Base-by-base conservation (phyloP, 2,888 invertebrate species). In the Hypselothyrea guttata region DNA sequence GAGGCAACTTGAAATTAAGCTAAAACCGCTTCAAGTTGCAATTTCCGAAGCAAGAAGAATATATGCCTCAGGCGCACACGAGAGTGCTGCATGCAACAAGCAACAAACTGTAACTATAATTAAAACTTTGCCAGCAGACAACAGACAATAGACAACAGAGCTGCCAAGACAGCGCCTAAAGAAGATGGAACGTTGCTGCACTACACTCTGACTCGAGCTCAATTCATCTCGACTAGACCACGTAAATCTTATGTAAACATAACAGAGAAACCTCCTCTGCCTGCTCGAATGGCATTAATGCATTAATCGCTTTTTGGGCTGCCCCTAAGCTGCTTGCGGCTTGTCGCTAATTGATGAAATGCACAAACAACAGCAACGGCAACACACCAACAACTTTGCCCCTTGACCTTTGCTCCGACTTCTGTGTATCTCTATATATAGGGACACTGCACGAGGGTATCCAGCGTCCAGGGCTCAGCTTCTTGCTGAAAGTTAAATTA, bases 11-110 rank as follows among this genome's bases (percentile, higher is more conserved):
- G 52, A 84, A 78, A 84, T 77, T 84, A 84, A 84, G 78, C 82
- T 60, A 71, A 77, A 81, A 78, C 82, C 75, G 75, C 78, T 77
- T 82, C 75, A 69, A 78, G 75, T 82, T 78, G 82, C 84, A 78
- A 84, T 78, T 78, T 78, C 84, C 77, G 84, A 81, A 52, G 72
- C 59, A 70, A 51, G 61, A 84, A 44, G 63, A 52, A 68, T 77
- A 61, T 66, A 4, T 22, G 60, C 53, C 81, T 69, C 38, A 56
- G 70, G 81, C 62, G 65, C 57, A 53, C 59, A 59, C 61, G 51
- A 34, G 37, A n/a, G n/a, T n/a, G n/a, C n/a, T n/a, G n/a, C n/a
- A n/a, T 33, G 41, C 53, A 54, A 30, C 12, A 31, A 22, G 28
- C 57, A 58, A 37, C 52, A 66, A 71, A 55, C 68, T 68, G 59